Base-by-base conservation (phyloP, 1,140 invertebrate genomes). In the Lepidurus packardi region DNA sequence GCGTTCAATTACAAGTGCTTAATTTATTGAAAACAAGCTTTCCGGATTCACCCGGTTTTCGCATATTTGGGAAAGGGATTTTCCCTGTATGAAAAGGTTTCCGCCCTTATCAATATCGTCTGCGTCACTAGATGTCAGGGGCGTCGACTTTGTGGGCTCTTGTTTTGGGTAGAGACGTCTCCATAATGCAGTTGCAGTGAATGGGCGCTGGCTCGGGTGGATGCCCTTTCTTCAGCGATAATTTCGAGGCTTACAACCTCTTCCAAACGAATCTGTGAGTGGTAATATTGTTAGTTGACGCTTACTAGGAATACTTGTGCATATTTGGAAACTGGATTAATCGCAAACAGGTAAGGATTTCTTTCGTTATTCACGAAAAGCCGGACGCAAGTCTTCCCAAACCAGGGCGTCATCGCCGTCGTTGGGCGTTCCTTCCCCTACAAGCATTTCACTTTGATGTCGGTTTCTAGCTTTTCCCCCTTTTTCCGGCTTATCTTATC, bases 151-250 rank as follows among this genome's bases (percentile, higher is more conserved):
- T 13, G 53, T n/a, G 6, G 16, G 53, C 13, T 3, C 53, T 65
- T 65, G 53, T 65, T 65, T 65, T 65, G 53, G 53, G 53, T 11
- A 65, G 53, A n/a, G 13, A 65, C 53, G 53, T 65, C 53, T 65
- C 53, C 53, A 65, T 65, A 65, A 65, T 65, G 53, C 53, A 65
- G 53, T 65, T 65, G 53, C 16, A 65, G 53, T 65, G 53, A 65
- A 65, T 65, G 53, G 53, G 53, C 53, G 53, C 53, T 65, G 53
- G 53, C 53, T 65, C 53, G 53, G 53, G 53, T 65, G 53, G 53
- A 65, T 65, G 53, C 13, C 53, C 53, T 65, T 65, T 65, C 53
- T 16, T 65, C 53, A 65, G 53, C 53, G 53, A n/a, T 65, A 65
- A 65, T 11, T 65, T 65, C 21, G 53, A 65, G 53, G 53, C 53